Evolutionary conservation across 2,797 vertebrate genomes (phyloP).

Genomic region (Pseudopleuronectes americanus): DNA sequence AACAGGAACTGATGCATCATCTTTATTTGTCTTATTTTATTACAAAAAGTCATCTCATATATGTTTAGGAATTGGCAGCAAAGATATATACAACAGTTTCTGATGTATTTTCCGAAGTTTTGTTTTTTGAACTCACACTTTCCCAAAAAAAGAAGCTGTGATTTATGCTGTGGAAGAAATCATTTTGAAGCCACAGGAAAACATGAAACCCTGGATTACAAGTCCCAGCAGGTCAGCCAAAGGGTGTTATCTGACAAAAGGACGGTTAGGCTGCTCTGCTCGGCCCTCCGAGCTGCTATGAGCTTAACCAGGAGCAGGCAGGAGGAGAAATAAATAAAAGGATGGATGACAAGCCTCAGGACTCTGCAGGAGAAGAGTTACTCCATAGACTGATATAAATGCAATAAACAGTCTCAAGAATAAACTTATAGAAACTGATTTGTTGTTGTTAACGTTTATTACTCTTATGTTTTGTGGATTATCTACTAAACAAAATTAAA

Average conservation of each 20-base stretch:
- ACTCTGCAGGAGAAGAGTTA: conserved; percentile 7
- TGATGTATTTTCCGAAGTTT: not conserved
- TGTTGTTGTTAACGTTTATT: too few species aligned
- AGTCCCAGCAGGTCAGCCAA: conserved; percentile 15
- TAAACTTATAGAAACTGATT: not conserved
- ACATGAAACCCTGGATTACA: conserved; percentile 20
- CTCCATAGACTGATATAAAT: not conserved
- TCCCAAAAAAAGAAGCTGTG: not conserved
- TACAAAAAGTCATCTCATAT: conserved; percentile 6
- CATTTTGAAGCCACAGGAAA: conserved; percentile 14
- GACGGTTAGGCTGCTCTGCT: conserved; percentile 2
- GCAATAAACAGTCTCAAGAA: not conserved
- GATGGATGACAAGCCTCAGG: conserved; percentile 19
- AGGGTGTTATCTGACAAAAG: conserved; percentile 6
- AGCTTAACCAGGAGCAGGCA: not conserved
- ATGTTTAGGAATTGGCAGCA: conserved; percentile 19
- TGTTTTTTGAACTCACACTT: not conserved
- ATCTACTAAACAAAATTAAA: too few species aligned
- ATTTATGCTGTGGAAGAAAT: conserved; percentile 12
- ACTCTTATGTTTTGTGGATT: too few species aligned
- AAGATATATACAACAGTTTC: conserved; percentile 26
- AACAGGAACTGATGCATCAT: not conserved
- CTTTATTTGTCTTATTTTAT: conserved; percentile 36
- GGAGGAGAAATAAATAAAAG: conserved; percentile 5
- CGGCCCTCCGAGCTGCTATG: not conserved